phyloP scores from a whole-genome alignment of 2,888 invertebrate species.

The Fragum whitleyi region DNA sequence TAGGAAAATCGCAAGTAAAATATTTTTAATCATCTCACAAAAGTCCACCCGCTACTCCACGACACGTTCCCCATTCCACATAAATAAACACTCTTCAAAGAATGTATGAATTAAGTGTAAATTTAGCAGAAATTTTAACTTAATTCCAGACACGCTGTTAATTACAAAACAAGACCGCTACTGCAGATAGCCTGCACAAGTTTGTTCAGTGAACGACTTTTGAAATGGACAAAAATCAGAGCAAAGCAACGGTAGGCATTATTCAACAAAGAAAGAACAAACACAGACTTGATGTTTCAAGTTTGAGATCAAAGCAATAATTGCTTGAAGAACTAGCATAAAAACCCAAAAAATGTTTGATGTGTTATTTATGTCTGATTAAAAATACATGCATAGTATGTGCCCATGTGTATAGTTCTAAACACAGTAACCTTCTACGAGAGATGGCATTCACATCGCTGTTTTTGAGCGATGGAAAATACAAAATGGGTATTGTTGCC shows the following conservation, averaged over 20 bases:
- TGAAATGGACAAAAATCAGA: slow-evolving; percentile 44
- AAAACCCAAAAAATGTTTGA: slow-evolving; percentile 65
- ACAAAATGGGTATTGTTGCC: slow-evolving; percentile 66
- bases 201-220: slow-evolving; percentile 20
- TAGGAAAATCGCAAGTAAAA: background rate
- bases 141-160: slow-evolving; percentile 43
- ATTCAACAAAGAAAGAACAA: slow-evolving; percentile 62
- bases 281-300: slow-evolving; percentile 61
- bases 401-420: slow-evolving; percentile 44
- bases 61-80: slow-evolving; percentile 9
- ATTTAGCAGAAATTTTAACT: slow-evolving; percentile 41
- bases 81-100: slow-evolving; percentile 28
- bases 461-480: slow-evolving; percentile 41
- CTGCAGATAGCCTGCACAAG: slow-evolving; percentile 25
- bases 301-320: slow-evolving; percentile 54
- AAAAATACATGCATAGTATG: slow-evolving; percentile 66
- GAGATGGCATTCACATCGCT: slow-evolving; percentile 29
- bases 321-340: slow-evolving; percentile 68
- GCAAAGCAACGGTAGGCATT: slow-evolving; percentile 49
- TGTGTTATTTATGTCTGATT: slow-evolving; percentile 68
- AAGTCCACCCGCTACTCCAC: slow-evolving; percentile 2
- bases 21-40: slow-evolving; percentile 15
- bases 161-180: slow-evolving; percentile 40
- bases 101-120: slow-evolving; percentile 20
- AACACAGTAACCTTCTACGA: slow-evolving; percentile 34